Base-by-base conservation (phyloP, 2,797 vertebrate species). In the Mormyrus proboscirostris region DNA sequence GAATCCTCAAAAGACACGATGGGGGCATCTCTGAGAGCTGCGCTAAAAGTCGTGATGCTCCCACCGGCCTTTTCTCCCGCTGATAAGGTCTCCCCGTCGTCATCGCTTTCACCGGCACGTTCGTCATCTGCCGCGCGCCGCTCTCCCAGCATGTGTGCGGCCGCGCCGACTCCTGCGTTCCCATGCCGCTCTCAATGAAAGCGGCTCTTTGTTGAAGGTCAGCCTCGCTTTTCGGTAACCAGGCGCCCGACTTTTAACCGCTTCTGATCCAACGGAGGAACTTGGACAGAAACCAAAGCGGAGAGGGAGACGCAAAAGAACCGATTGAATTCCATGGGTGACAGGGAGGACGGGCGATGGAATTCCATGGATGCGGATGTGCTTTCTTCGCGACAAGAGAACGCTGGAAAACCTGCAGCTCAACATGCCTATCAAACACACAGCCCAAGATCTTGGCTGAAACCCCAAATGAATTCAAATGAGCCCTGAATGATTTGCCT, bases 191-290 rank as follows among this genome's bases (percentile, higher is more conserved):
- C 88, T 83, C 16, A 44, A 7, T 83, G 50, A 82, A 88, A 53
- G 51, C 65, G n/a, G 49, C 88, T 88, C 89, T 90, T 90, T 91
- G 91, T 91, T 53, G 85, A 89, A 82, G 79, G 89, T 88, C 90
- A 65, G 65, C 88, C 79, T 88, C 88, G 69, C 89, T 91, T 88
- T 89, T 83, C 89, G 82, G 88, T 91, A 69, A 91, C 87, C 88
- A 84, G 88, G 90, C 89, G 87, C 89, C 89, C 69, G 0, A 25
- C 29, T 22, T 59, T 85, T 84, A 79, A 88, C 87, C 6, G 49
- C 87, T n/a, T 76, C 51, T 53, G 55, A 88, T 88, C 86, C 89
- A 57, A 55, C 16, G 25, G 89, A 82, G 62, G 49, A 79, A 85
- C 90, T 89, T 47, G 90, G 44, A 88, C 88, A 88, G 85, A 87